A percentile compares a stretch with the other conserved stretches of the same genome.
Evolutionary conservation across 2,113 vertebrate genomes (phyloP).

Genomic region (Butorides virescens): DNA sequence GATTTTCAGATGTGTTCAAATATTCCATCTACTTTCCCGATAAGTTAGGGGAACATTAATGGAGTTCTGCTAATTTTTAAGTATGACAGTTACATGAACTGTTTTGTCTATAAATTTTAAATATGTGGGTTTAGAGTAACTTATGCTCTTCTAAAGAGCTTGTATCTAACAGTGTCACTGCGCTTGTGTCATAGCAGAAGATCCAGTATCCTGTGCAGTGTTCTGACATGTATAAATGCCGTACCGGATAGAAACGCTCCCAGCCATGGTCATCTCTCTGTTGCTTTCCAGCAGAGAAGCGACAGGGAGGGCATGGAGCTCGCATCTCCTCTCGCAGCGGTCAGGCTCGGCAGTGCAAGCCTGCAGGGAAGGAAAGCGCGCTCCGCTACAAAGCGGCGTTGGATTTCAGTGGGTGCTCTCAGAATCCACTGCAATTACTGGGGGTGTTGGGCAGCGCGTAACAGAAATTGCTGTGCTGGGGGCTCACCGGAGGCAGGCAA

Average conservation of each 20-base stretch:
- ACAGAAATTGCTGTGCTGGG: background rate
- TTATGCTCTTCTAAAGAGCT: background rate
- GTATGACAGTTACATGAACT: conserved; percentile 6
- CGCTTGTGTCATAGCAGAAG: background rate
- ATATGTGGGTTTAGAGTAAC: background rate
- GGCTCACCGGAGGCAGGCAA: background rate
- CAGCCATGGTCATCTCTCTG: background rate
- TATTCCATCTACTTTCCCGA: background rate
- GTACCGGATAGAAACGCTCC: accelerated
- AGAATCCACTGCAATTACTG: background rate
- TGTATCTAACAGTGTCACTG: background rate
- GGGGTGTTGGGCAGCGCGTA: background rate
- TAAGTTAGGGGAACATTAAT: background rate
- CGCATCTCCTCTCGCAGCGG: background rate
- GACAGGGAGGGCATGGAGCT: background rate
- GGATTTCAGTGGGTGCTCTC: background rate
- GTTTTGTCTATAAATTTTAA: conserved; percentile 45
- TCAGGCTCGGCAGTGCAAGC: background rate
- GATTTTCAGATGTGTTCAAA: background rate
- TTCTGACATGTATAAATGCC: accelerated
- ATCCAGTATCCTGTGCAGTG: background rate
- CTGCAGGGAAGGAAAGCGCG: background rate
- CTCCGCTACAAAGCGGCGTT: accelerated
- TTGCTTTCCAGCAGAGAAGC: background rate
- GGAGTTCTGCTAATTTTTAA: conserved; percentile 52